Conservation (phyloP, 2,888 invertebrate genomes). For the Lobophora halterata region DNA sequence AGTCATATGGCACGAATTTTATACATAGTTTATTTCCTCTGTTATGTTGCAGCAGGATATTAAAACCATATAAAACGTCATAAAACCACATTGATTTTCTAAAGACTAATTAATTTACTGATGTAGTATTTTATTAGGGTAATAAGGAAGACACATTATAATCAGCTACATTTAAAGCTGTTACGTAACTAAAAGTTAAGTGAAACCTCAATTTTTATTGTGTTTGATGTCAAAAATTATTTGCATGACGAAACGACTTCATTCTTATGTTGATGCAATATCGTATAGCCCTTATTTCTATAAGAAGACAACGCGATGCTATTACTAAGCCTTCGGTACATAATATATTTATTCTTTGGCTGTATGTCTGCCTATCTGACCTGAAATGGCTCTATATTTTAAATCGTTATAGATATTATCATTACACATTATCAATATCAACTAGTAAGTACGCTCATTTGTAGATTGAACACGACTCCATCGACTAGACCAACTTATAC, state of each 20-base stretch:
- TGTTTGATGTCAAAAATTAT: conserved; percentile 7
- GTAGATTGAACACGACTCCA: no score
- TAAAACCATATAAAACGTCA: no score
- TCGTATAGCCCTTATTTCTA: no score
- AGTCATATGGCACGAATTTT: background rate
- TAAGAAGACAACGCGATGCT: no score
- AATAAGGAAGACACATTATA: conserved; percentile 17
- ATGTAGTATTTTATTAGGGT: conserved; percentile 12
- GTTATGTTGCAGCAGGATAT: background rate
- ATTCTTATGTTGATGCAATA: conserved; percentile 10
- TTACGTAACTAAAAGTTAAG: conserved; percentile 10
- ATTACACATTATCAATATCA: no score
- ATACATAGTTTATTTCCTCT: background rate
- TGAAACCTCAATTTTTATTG: conserved; percentile 11
- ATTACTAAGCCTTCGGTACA: no score
- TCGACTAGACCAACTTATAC: no score
- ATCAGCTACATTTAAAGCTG: conserved; percentile 12
- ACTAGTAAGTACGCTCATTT: no score
- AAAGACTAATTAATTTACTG: conserved; percentile 9
- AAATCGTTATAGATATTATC: no score
- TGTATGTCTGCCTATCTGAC: no score
- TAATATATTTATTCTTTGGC: no score
- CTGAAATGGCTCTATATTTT: no score
- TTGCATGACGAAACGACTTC: conserved; percentile 10
- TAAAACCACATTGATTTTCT: conserved; percentile 11